Conservation (phyloP, 2,797 vertebrate species). For the Tragopan temminckii region DNA sequence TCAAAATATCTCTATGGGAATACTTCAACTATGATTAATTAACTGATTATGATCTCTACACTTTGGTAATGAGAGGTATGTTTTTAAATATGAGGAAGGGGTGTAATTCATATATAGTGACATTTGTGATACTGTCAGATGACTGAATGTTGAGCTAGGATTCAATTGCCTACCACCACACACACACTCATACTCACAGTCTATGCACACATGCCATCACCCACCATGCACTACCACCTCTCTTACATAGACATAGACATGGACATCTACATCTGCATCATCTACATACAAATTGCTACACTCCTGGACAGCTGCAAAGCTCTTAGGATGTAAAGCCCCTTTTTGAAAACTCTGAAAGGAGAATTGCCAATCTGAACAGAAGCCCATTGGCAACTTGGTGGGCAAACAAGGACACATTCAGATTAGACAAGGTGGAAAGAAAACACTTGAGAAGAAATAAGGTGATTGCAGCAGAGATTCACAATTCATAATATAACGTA, state of each 20-base stretch:
- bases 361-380: background rate
- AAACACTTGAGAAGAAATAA: background rate
- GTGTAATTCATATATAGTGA: fast-evolving
- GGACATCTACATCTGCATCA: too few species aligned
- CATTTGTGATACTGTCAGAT: background rate
- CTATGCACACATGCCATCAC: too few species aligned
- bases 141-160: background rate
- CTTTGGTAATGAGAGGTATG: background rate
- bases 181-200: too few species aligned
- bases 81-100: background rate
- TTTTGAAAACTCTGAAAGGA: background rate
- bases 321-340: background rate
- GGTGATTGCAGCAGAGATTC: background rate
- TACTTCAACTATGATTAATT: background rate
- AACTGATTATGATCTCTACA: background rate
- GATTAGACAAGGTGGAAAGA: background rate
- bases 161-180: background rate
- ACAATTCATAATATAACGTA: background rate
- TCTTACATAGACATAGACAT: too few species aligned
- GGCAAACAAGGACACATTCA: background rate
- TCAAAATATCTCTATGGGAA: background rate
- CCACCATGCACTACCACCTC: too few species aligned
- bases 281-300: background rate
- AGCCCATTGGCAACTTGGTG: background rate
- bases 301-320: background rate